These are phyloP conservation scores for Oostethus manadensis DNA, from an alignment of 2,113 vertebrate species.

Conservation along the genomic window DNA sequence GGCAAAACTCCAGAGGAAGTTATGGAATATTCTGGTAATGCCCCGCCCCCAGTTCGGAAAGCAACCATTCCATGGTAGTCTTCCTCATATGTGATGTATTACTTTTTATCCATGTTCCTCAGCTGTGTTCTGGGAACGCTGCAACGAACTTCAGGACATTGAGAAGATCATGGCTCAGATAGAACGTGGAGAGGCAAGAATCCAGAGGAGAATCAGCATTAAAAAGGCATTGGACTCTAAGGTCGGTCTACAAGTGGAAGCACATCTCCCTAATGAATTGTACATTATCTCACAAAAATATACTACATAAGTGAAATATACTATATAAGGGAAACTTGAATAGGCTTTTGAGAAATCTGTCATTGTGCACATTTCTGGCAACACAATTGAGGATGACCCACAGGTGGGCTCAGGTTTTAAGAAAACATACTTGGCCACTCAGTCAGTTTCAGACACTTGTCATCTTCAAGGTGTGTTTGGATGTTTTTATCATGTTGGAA, in stretches of 20 bases:
- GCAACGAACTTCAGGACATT: conserved; percentile 97
- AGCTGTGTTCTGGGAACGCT: conserved; percentile 99
- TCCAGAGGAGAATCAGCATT: conserved; percentile 96
- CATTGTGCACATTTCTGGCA: no score
- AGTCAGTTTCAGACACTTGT: no score
- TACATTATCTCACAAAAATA: no score
- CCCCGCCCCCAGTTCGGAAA: not conserved
- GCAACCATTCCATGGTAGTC: not conserved
- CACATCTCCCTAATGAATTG: no score
- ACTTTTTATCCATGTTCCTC: conserved; percentile 6
- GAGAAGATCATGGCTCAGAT: conserved; percentile 99
- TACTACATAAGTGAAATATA: no score
- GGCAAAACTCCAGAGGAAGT: conserved; percentile 98
- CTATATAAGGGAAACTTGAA: no score
- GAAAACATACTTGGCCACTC: no score
- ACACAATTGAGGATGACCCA: no score
- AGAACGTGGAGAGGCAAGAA: conserved; percentile 95
- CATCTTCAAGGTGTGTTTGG: no score
- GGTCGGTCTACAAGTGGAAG: conserved; percentile 61
- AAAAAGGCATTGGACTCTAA: conserved; percentile 98
- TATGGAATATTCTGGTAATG: conserved; percentile 94
- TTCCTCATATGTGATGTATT: not conserved
- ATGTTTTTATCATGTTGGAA: no score
- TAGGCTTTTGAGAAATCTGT: no score
- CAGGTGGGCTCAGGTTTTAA: no score